phyloP scores from a whole-genome alignment of 2,113 vertebrate genomes.

The Corythornis cristatus region DNA sequence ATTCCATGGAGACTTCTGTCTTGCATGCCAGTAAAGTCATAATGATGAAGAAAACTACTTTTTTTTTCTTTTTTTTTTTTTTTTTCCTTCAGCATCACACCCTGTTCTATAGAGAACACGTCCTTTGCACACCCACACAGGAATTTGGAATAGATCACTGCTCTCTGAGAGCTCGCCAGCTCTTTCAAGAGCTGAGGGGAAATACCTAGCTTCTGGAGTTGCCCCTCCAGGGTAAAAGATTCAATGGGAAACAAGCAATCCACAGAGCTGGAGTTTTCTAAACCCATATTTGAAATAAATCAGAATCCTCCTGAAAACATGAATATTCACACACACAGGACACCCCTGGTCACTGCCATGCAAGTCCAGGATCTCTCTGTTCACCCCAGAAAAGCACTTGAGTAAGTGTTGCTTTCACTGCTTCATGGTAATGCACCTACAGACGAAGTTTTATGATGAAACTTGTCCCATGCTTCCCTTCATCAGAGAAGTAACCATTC shows the following conservation, averaged over 20 bases:
- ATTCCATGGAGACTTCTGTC: not conserved
- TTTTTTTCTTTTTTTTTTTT: not conserved
- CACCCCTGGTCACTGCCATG: not conserved
- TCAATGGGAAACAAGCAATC: not conserved
- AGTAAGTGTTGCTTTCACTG: not conserved
- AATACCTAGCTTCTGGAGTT: not conserved
- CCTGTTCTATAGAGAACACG: not conserved
- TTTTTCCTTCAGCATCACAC: not conserved
- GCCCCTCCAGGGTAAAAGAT: not conserved
- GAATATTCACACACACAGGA: not conserved
- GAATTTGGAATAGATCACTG: not conserved
- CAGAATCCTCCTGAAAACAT: not conserved
- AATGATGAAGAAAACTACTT: fast-evolving
- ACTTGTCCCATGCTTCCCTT: not conserved
- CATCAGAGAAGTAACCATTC: not conserved
- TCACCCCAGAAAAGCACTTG: not conserved
- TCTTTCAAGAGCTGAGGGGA: not conserved
- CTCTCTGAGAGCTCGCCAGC: not conserved
- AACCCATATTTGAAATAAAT: not conserved
- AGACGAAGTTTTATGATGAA: not conserved
- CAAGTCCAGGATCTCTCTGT: not conserved
- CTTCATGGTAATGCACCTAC: not conserved
- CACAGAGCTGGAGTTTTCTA: not conserved
- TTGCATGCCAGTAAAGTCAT: not conserved
- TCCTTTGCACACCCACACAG: not conserved